Conservation (phyloP, 2,113 vertebrate genomes). For the Baryphthengus martii region DNA sequence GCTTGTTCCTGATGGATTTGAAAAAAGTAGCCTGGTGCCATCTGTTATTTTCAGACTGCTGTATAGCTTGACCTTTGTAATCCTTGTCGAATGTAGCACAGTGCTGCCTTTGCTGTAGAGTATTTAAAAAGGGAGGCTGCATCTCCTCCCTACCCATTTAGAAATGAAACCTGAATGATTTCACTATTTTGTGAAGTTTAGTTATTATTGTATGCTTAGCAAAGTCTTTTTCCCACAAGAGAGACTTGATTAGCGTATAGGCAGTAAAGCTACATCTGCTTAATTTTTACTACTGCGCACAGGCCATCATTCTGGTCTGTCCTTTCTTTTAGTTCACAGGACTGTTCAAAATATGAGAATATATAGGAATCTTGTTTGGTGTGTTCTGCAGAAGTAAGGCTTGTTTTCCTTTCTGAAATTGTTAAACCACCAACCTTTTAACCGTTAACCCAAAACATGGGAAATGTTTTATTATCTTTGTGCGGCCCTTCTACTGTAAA, state of each 20-base stretch:
- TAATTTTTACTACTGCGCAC: neutral
- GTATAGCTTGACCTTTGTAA: neutral
- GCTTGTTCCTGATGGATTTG: conserved; percentile 23
- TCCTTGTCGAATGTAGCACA: neutral
- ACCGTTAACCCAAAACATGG: neutral
- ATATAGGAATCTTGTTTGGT: neutral
- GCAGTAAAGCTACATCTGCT: neutral
- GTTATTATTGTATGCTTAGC: neutral
- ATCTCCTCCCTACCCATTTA: neutral
- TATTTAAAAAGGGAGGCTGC: neutral
- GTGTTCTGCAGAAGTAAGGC: neutral
- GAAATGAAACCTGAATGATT: neutral
- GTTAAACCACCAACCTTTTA: neutral
- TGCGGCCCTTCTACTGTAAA: neutral
- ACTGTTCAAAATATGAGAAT: neutral
- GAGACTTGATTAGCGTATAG: neutral
- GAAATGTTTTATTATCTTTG: neutral
- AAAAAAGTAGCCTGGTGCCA: neutral
- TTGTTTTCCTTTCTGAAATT: neutral
- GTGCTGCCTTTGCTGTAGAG: neutral
- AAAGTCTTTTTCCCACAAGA: neutral
- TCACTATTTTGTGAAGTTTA: neutral
- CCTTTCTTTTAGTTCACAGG: neutral
- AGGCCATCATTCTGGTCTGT: neutral
- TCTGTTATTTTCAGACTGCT: conserved; percentile 16